phyloP scores from a whole-genome alignment of 1,140 invertebrate genomes.

The Sipha flava region DNA sequence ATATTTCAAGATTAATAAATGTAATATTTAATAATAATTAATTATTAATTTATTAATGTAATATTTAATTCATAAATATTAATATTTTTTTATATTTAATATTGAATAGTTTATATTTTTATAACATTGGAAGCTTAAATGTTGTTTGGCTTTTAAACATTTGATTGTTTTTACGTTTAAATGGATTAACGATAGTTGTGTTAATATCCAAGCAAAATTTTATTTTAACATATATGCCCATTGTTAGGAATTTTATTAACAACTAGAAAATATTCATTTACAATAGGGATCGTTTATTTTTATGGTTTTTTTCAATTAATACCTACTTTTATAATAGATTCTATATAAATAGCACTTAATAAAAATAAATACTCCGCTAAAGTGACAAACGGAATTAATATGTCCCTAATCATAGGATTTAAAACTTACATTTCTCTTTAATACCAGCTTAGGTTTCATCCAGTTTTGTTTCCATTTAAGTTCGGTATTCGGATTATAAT shows the following conservation, averaged over 20 bases:
- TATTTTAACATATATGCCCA: too few species aligned
- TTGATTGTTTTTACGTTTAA: too few species aligned
- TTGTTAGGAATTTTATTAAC: too few species aligned
- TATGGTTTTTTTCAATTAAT: background rate
- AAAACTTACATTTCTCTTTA: constrained; percentile 21
- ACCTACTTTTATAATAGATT: background rate
- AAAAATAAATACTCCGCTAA: background rate
- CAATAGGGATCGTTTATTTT: background rate
- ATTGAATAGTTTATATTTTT: background rate
- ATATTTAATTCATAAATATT: background rate
- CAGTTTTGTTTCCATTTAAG: constrained; percentile 29
- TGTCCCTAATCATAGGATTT: background rate
- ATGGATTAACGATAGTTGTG: too few species aligned
- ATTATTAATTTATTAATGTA: background rate
- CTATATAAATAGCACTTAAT: background rate
- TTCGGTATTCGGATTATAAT: constrained; percentile 11
- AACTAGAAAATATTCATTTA: background rate
- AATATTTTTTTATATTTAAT: background rate
- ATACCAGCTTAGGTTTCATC: constrained; percentile 22
- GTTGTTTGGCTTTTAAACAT: too few species aligned
- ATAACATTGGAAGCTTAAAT: too few species aligned
- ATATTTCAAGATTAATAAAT: background rate
- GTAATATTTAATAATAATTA: background rate
- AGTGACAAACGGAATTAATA: background rate
- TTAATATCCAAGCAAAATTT: too few species aligned